These are phyloP conservation scores for Campylomormyrus tamandua DNA, from an alignment of 2,113 vertebrate genomes.

Conservation along the genomic window DNA sequence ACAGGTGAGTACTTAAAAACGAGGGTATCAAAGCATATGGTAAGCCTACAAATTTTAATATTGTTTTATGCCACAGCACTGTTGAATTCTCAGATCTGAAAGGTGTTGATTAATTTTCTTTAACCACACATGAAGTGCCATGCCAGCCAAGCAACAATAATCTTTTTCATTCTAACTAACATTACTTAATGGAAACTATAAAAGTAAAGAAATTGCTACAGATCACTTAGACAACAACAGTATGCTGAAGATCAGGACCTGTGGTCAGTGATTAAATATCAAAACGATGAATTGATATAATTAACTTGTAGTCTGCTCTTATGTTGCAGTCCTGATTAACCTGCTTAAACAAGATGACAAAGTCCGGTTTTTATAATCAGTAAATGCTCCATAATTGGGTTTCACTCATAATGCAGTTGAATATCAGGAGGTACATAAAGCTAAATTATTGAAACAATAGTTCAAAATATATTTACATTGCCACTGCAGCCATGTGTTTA, in stretches of 20 bases:
- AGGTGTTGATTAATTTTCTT: no score
- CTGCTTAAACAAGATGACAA: neutral
- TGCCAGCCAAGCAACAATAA: neutral
- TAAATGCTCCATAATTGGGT: no score
- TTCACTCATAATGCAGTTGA: no score
- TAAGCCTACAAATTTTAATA: no score
- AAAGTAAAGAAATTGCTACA: neutral
- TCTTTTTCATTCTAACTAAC: neutral
- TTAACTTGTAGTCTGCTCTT: neutral
- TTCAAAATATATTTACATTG: no score
- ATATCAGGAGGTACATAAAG: no score
- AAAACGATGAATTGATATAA: neutral
- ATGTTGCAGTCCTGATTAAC: neutral
- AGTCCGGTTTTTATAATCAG: neutral
- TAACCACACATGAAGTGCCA: no score
- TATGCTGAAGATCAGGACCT: neutral
- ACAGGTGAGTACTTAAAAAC: constrained; percentile 39
- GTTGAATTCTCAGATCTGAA: no score
- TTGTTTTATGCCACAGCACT: no score
- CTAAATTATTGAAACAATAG: no score
- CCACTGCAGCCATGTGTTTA: no score
- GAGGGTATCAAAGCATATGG: neutral
- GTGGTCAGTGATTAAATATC: neutral
- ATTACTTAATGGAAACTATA: neutral
- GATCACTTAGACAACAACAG: neutral